Conservation (phyloP, 2,797 vertebrate species). For the Semotilus atromaculatus region DNA sequence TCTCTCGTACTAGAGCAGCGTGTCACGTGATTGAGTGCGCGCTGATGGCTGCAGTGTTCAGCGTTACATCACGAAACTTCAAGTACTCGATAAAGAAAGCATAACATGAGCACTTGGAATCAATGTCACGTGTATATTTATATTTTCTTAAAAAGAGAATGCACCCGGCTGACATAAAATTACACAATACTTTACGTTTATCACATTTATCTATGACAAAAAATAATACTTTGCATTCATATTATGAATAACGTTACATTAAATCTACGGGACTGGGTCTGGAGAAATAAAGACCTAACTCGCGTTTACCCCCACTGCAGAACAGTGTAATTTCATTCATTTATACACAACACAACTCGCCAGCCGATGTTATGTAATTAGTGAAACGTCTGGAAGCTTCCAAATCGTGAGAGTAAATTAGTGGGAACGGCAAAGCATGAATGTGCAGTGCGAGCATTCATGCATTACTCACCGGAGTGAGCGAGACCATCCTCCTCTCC, state of each 20-base stretch:
- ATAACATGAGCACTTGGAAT: neutral
- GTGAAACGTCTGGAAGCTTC: conserved; percentile 31
- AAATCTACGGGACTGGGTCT: neutral
- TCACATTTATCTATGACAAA: neutral
- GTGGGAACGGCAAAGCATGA: conserved; percentile 19
- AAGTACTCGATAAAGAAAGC: conserved; percentile 8
- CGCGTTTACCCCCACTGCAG: neutral
- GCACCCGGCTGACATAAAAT: too few species aligned
- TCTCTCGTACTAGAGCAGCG: neutral
- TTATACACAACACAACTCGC: neutral
- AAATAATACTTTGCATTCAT: neutral
- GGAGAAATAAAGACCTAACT: neutral
- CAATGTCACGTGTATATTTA: neutral
- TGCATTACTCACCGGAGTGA: conserved; percentile 56
- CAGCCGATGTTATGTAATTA: neutral
- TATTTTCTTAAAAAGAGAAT: neutral
- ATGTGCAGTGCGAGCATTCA: conserved; percentile 33
- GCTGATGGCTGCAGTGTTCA: neutral
- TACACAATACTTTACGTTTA: neutral
- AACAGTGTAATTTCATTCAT: neutral
- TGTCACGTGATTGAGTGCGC: conserved; percentile 31
- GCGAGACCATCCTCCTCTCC: conserved; percentile 30
- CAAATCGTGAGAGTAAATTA: neutral
- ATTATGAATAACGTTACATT: conserved; percentile 19
- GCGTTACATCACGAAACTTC: conserved; percentile 30